Evolutionary conservation across 2,113 vertebrate species (phyloP).

Genomic region (Dasyprocta punctata): DNA sequence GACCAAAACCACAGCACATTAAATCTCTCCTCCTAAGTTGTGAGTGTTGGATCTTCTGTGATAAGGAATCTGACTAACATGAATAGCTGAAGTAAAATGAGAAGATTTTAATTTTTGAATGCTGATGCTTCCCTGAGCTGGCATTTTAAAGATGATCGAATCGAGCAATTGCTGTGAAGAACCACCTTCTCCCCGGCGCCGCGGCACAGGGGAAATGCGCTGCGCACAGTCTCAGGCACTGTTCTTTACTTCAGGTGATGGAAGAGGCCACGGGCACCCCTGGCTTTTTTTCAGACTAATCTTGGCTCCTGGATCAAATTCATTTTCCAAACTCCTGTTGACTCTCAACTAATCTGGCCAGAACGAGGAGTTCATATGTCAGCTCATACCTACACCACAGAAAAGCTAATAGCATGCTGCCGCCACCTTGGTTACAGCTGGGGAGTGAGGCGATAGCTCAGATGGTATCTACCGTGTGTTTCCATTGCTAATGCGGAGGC

Average conservation of each 20-base stretch:
- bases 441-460: neutral
- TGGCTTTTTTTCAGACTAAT: neutral
- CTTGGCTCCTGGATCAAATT: neutral
- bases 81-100: neutral
- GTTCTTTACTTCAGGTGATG: fast-evolving
- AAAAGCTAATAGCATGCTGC: neutral
- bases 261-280: fast-evolving
- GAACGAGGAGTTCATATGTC: neutral
- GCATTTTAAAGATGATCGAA: neutral
- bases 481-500: neutral
- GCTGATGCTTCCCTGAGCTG: neutral
- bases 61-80: neutral
- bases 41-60: neutral
- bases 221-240: fast-evolving
- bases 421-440: no score
- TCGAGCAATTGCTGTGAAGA: neutral
- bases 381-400: neutral
- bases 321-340: neutral
- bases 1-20: neutral
- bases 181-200: fast-evolving
- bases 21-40: neutral
- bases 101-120: neutral
- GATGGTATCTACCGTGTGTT: neutral
- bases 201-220: fast-evolving
- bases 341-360: neutral